phyloP scores from a whole-genome alignment of 1,140 invertebrate species.

The Steinernema khuongi region DNA sequence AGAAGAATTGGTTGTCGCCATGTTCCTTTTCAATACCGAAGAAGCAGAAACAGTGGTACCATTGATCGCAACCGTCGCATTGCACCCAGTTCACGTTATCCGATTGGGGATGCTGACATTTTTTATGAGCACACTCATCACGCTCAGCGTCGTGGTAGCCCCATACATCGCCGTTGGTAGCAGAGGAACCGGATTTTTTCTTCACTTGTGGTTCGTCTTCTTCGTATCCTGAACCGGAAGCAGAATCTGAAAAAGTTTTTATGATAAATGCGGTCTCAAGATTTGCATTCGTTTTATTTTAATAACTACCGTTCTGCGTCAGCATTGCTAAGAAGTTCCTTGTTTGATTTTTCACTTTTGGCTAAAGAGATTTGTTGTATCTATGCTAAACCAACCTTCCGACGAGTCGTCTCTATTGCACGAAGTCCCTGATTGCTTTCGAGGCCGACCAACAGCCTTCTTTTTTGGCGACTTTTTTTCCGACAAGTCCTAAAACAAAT shows the following conservation, averaged over 20 bases:
- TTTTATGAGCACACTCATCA: constrained; percentile 27
- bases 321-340: background rate
- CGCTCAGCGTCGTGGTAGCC: constrained; percentile 21
- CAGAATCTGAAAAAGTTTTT: no score
- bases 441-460: background rate
- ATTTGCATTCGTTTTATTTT: no score
- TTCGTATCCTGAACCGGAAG: no score
- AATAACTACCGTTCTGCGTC: no score
- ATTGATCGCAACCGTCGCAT: constrained; percentile 60
- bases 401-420: background rate
- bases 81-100: constrained; percentile 52
- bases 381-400: background rate
- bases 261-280: no score
- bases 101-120: constrained; percentile 31
- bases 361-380: background rate
- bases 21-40: constrained; percentile 50
- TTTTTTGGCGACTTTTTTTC: background rate
- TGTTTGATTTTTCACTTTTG: background rate
- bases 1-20: constrained; percentile 54
- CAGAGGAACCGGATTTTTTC: background rate
- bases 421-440: background rate
- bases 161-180: background rate
- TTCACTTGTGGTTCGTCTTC: constrained; percentile 8
- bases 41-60: constrained; percentile 58
- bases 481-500: background rate